phyloP scores from a whole-genome alignment of 1,140 invertebrate species.

The Cheumatopsyche charites region DNA sequence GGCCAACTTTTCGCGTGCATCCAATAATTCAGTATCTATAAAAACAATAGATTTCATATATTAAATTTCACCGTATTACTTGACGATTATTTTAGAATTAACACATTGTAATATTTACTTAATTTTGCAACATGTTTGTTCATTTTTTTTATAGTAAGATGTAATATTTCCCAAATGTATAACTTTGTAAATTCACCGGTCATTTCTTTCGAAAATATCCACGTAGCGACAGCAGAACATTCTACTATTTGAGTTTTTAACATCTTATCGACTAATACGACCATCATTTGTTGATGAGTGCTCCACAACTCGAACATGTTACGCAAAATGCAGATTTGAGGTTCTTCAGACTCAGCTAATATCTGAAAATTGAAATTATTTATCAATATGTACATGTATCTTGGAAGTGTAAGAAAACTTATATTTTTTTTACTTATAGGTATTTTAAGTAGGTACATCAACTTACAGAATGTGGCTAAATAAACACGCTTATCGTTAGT shows the following conservation, averaged over 20 bases:
- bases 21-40: conserved; percentile 76
- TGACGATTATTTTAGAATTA: too few species aligned
- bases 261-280: conserved; percentile 95
- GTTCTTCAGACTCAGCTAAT: conserved; percentile 91
- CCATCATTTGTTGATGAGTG: conserved; percentile 96
- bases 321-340: conserved; percentile 91
- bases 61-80: background rate
- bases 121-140: conserved; percentile 92
- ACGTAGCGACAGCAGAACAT: conserved; percentile 95
- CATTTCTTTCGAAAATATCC: conserved; percentile 99
- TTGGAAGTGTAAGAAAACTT: too few species aligned
- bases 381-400: conserved; percentile 6
- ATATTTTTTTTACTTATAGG: too few species aligned
- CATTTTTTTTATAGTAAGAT: conserved; percentile 96
- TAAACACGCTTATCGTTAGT: too few species aligned
- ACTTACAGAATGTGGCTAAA: too few species aligned
- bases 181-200: conserved; percentile 89
- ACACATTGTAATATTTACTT: conserved; percentile 61
- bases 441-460: background rate
- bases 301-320: conserved; percentile 95
- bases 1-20: conserved; percentile 83
- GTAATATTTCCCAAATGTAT: conserved; percentile 97
- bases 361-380: conserved; percentile 61
- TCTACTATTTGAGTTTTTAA: conserved; percentile 97
- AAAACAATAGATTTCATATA: conserved; percentile 5